Percentiles rank a stretch among this genome's conserved stretches.
Evolutionary conservation across 2,113 vertebrate species (phyloP).

Genomic region (Hyperoodon ampullatus): DNA sequence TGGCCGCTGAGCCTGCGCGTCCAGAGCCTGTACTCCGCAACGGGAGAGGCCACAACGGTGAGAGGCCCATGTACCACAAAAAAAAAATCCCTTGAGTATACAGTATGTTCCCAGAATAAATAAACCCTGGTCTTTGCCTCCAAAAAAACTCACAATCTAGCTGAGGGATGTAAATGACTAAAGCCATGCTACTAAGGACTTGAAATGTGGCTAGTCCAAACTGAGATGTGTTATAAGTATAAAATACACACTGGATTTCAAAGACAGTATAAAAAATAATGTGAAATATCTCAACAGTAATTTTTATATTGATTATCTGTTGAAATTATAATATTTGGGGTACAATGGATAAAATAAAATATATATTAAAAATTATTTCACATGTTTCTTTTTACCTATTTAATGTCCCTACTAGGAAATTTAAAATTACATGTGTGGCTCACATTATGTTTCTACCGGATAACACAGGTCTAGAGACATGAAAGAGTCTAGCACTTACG

Average conservation of each 20-base stretch:
- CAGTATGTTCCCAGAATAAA: neutral
- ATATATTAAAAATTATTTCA: constrained; percentile 9
- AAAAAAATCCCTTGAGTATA: neutral
- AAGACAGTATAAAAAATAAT: neutral
- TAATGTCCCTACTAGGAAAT: neutral
- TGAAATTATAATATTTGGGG: neutral
- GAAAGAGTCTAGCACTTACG: neutral
- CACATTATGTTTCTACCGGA: neutral
- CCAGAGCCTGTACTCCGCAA: too few species aligned
- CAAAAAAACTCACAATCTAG: neutral
- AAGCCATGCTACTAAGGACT: neutral
- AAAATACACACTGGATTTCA: neutral
- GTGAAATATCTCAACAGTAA: neutral
- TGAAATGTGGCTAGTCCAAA: neutral
- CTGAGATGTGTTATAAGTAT: neutral
- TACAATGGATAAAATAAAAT: constrained; percentile 33
- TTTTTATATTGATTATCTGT: constrained; percentile 25
- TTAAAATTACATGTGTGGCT: neutral
- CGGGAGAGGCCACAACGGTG: too few species aligned
- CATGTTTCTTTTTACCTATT: constrained; percentile 11
- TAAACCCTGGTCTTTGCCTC: neutral
- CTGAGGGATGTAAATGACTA: neutral
- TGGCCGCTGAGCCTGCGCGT: too few species aligned
- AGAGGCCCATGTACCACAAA: too few species aligned
- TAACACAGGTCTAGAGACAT: neutral